Evolutionary conservation across 2,888 invertebrate species (phyloP).

Genomic region (Drosophila picticornis): DNA sequence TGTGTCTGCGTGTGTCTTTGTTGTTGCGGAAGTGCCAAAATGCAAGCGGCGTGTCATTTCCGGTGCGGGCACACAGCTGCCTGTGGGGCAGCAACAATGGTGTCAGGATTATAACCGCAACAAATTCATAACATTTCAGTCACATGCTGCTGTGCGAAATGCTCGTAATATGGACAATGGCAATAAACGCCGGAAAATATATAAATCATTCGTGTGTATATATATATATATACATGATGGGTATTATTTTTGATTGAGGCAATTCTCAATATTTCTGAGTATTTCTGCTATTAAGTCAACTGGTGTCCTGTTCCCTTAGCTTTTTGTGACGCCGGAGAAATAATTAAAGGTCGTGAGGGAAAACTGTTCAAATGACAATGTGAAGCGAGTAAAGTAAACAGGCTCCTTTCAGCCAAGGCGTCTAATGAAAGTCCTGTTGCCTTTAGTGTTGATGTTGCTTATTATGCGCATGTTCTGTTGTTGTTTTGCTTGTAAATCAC

Average conservation of each 20-base stretch:
- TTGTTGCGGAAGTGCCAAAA: background rate
- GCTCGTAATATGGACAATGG: background rate
- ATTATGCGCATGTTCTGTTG: slow-evolving; percentile 61
- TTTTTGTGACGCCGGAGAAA: slow-evolving; percentile 30
- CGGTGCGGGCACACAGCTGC: background rate
- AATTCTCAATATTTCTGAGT: background rate
- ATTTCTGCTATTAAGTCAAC: slow-evolving; percentile 16
- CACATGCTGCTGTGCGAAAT: background rate
- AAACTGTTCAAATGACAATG: slow-evolving; percentile 63
- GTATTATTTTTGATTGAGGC: background rate
- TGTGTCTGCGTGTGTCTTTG: background rate
- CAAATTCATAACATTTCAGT: slow-evolving; percentile 6
- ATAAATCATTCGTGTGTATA: background rate
- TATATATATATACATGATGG: background rate
- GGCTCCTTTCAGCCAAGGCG: slow-evolving; percentile 11
- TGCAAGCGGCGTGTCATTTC: slow-evolving; percentile 15
- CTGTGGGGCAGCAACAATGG: background rate
- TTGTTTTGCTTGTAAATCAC: slow-evolving; percentile 71
- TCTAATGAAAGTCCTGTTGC: slow-evolving; percentile 17
- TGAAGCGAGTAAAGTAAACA: slow-evolving; percentile 51
- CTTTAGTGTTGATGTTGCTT: slow-evolving; percentile 50
- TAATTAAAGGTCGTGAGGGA: slow-evolving; percentile 42
- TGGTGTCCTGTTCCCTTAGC: slow-evolving; percentile 27
- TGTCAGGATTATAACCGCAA: background rate
- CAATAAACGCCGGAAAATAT: slow-evolving; percentile 5